phyloP scores from a whole-genome alignment of 2,888 invertebrate species.

The Metopia argyrocephala region DNA sequence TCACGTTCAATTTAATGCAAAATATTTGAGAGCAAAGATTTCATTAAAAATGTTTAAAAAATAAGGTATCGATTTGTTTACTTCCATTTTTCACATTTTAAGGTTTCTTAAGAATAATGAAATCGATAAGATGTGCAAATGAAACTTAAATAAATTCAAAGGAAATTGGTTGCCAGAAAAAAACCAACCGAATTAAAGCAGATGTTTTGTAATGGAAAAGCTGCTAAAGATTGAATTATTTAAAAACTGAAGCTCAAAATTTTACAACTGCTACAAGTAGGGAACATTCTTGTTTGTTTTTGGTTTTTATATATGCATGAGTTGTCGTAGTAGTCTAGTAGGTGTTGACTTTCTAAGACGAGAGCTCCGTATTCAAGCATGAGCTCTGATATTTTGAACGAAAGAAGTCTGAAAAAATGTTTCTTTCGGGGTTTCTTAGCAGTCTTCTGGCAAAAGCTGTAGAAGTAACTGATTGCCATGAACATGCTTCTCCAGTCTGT shows the following conservation, averaged over 20 bases:
- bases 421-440: too few relatives aligned
- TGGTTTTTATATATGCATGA: too few relatives aligned
- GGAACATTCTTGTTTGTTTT: too few relatives aligned
- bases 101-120: slow-evolving; percentile 52
- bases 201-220: neutral
- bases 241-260: neutral
- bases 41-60: slow-evolving; percentile 50
- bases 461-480: too few relatives aligned
- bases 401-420: too few relatives aligned
- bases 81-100: neutral
- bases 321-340: too few relatives aligned
- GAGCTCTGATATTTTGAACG: too few relatives aligned
- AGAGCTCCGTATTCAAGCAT: too few relatives aligned
- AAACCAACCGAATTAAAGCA: slow-evolving; percentile 13
- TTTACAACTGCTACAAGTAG: too few relatives aligned
- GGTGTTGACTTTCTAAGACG: too few relatives aligned
- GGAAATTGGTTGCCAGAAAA: slow-evolving; percentile 6
- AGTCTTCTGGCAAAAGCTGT: too few relatives aligned
- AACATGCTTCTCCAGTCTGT: too few relatives aligned
- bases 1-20: slow-evolving; percentile 53
- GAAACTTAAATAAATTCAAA: slow-evolving; percentile 46
- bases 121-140: slow-evolving; percentile 54
- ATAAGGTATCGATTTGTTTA: slow-evolving; percentile 37
- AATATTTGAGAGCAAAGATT: slow-evolving; percentile 38
- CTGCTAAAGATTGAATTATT: neutral